Evolutionary conservation across 64 coral and sea anemone species (phyloP).

Genomic region (Dendronephthya gigantea): DNA sequence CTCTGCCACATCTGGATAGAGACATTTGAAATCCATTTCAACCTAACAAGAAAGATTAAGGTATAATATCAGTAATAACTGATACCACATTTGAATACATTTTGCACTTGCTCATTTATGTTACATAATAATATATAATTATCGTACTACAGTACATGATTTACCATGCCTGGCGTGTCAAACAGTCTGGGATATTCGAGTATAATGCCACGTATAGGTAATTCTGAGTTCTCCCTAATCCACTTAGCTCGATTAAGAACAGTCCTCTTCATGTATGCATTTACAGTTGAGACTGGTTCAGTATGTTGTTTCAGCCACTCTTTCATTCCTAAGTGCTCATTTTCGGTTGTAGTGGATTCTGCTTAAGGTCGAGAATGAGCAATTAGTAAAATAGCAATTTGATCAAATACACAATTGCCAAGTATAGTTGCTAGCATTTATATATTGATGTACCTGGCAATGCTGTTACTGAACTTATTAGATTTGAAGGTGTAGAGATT

Average conservation of each 20-base stretch:
- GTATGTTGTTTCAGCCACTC: neutral
- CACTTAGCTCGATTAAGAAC: neutral
- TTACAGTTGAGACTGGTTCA: neutral
- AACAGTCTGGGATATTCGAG: neutral
- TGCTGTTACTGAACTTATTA: neutral
- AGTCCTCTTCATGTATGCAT: neutral
- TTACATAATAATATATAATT: too few relatives aligned
- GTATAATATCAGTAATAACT: too few relatives aligned
- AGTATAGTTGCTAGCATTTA: neutral
- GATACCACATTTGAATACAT: too few relatives aligned
- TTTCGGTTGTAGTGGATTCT: neutral
- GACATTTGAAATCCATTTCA: neutral
- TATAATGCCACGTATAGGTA: neutral
- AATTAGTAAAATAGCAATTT: too few relatives aligned
- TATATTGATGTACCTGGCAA: neutral
- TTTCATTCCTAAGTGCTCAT: neutral
- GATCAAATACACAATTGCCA: neutral
- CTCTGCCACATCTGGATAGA: constrained; percentile 10
- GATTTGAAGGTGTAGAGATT: neutral
- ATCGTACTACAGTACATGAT: too few relatives aligned
- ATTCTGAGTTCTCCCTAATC: neutral
- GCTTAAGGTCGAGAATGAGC: neutral
- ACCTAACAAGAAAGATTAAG: neutral
- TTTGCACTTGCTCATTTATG: too few relatives aligned
- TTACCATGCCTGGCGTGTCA: neutral